Evolutionary conservation across 1,140 invertebrate genomes (phyloP).

Genomic region (Micrasema longulum): DNA sequence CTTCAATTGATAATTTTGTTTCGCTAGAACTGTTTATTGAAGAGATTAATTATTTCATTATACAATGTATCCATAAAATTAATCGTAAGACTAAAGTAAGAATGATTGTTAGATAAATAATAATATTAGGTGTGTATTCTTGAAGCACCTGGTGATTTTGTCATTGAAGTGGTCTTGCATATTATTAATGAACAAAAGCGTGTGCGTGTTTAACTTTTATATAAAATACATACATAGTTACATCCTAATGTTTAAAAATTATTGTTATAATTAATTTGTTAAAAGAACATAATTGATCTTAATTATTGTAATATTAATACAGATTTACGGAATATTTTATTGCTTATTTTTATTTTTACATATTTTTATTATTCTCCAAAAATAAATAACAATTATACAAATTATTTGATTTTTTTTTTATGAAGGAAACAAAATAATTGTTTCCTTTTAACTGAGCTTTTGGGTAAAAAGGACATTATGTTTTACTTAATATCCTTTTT

Average conservation of each 20-base stretch:
- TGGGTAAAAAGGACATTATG: too few relatives aligned
- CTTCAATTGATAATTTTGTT: too few relatives aligned
- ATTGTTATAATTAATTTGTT: conserved; percentile 38
- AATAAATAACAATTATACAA: conserved; percentile 25
- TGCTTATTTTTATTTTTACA: conserved; percentile 42
- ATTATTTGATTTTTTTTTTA: conserved; percentile 8
- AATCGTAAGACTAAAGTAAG: too few relatives aligned
- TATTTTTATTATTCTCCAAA: conserved; percentile 42
- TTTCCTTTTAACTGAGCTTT: too few relatives aligned
- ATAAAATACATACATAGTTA: conserved; percentile 22
- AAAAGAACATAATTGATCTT: conserved; percentile 33
- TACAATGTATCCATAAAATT: too few relatives aligned
- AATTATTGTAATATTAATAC: conserved; percentile 41
- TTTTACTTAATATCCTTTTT: too few relatives aligned
- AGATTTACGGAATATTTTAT: conserved; percentile 37
- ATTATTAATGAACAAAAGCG: conserved; percentile 36
- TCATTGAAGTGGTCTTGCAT: conserved; percentile 18
- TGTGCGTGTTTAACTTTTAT: conserved; percentile 35
- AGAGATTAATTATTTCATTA: too few relatives aligned
- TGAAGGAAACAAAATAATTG: neutral
- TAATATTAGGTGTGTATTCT: conserved; percentile 20
- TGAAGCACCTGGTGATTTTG: conserved; percentile 14
- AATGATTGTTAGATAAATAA: neutral
- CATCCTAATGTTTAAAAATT: conserved; percentile 21
- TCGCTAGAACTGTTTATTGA: too few relatives aligned